Base-by-base conservation (phyloP, 2,888 invertebrate genomes). In the Lapara coniferarum region DNA sequence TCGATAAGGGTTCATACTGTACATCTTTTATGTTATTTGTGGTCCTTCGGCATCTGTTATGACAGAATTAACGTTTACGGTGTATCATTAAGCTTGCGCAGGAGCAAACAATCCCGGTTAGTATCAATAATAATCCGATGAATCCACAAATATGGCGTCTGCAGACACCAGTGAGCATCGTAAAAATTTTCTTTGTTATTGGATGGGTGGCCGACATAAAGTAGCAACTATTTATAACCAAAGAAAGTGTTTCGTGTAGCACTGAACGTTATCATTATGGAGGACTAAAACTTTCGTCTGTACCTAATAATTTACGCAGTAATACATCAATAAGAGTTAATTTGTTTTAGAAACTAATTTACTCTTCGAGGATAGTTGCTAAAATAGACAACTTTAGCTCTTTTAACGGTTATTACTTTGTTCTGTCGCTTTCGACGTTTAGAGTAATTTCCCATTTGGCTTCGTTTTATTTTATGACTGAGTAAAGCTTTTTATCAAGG, bases 211-310 rank as follows among this genome's bases (percentile, higher is more conserved):
- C 85, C 85, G 77, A 82, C 85, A 85, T 89, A 89, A 90, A 89
- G 89, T 82, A 86, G 83, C 82, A 78, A 78, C 89, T 91, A 92
- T 92, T 92, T 91, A 89, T 92, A 91, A 87, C 83, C 76, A 84
- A 84, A 83, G 85, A 89, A 87, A 90, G 86, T 89, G 86, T 89
- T 88, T 81, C 80, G 81, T 85, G 84, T 84, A 85, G 78, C 83
- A 85, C 85, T 85, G 81, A 75, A 81, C 81, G 86, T 92, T 92
- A 90, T 90, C 91, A 91, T 90, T 92, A 91, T 85, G 75, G 82
- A 73, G 72, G 74, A 73, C 78, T 81, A 78, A 81, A 90, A 89
- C 82, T 91, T 91, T 90, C 85, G 83, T 88, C 89, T 89, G 88
- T 85, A 84, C 85, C 78, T 73, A 69, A 70, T 81, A 79, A 82